Conservation (phyloP, 1,140 invertebrate species). For the Coenobita brevimanus region DNA sequence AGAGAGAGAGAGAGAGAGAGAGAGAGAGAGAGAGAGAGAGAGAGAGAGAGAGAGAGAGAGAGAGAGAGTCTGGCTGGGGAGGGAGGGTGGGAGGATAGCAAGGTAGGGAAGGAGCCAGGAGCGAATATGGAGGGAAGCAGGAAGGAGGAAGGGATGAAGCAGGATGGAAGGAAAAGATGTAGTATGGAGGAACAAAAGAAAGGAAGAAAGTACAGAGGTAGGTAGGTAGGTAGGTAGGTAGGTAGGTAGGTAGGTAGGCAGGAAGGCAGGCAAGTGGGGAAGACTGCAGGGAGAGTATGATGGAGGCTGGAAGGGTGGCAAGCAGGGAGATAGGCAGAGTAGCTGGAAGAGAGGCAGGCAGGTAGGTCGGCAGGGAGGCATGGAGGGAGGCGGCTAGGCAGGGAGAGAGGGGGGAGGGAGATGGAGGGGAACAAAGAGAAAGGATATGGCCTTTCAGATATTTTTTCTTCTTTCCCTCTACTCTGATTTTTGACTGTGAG, state of each 20-base stretch:
- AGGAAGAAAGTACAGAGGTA: neutral
- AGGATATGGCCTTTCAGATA: conserved; percentile 46
- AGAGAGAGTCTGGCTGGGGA: no score
- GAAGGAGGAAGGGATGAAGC: neutral
- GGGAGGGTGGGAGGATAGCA: neutral
- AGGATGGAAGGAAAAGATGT: no score
- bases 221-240: neutral
- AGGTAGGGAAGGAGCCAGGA: neutral
- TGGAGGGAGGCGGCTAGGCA: neutral
- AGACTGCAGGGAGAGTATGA: neutral
- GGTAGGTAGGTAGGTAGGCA: neutral
- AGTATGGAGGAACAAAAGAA: no score
- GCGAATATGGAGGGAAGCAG: neutral
- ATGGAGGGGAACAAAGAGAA: no score
- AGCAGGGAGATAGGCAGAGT: neutral
- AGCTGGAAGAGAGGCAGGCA: no score
- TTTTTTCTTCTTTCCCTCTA: conserved; percentile 23
- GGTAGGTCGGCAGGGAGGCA: neutral
- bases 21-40: neutral
- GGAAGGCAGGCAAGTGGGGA: neutral
- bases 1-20: neutral
- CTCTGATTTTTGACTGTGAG: conserved; percentile 14
- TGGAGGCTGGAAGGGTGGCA: neutral
- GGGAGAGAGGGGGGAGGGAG: conserved; percentile 13
- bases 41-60: neutral